Base-by-base conservation (phyloP, 2,113 vertebrate genomes). In the Syngnathus floridae region DNA sequence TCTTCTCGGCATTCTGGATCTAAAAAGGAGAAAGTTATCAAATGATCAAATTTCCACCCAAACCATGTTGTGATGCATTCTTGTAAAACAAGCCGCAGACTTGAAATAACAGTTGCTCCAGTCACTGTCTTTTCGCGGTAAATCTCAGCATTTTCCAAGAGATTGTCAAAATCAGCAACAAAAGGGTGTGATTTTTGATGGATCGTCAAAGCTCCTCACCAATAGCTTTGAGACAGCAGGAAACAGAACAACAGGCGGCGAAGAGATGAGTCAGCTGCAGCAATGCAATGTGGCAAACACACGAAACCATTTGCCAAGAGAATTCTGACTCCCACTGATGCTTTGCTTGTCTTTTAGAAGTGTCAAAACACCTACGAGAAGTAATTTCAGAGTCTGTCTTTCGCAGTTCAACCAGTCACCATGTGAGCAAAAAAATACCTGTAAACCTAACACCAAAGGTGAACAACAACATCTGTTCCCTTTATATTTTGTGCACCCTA, bases 1-100 rank as follows among this genome's bases (percentile, higher is more conserved):
- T 87, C 74, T 71, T 80, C 62, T 82, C 66, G 68, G 81, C 90
- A 91, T 91, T 79, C 71, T 89, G 83, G 79, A 85, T 79, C 89
- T 90, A 71, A 22, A 38, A 67, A 62, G 19, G 4, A 55, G 0
- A 4, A 13, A 31, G 26, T 58, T 16, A 64, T n/a, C 41, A 21
- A 21, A 10, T 5, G 49, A 3, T 17, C 7, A 64, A 60, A 21
- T 70, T 38, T 40, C 64, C 3, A 1, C 1, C 21, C 11, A 40
- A 45, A 26, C 7, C 19, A 19, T 14, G 45, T 55, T 22, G 38
- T 7, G 37, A n/a, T n/a, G 22, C n/a, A 7, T 62, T 38, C 41
- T 5, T 66, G 2, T 0, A 36, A 3, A 57, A 37, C 56, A n/a
- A 58, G 35, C 31, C 7, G 35, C 17, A 38, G 31, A 37, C 57